Base-by-base conservation (phyloP, 2,888 invertebrate genomes). In the Oscheius onirici region DNA sequence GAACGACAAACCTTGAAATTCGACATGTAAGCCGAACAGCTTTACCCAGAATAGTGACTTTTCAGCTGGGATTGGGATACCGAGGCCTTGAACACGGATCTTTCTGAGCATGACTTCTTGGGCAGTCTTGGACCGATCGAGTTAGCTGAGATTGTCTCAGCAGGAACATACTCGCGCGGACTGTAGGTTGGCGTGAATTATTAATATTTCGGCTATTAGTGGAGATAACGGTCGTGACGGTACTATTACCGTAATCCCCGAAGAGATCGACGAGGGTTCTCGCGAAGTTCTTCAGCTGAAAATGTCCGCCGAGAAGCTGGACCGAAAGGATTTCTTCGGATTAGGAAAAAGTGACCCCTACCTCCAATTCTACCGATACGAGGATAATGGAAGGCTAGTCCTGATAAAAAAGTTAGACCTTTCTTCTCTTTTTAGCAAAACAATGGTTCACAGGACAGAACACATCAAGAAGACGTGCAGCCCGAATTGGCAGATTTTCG, bases 401-500 rank as follows among this genome's bases (percentile, higher is more conserved):
- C 41, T 13, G 17, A 20, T n/a, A 11, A 22, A 24, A 24, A 52
- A 24, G 13, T 22, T n/a, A 52, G 34, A 34, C 34, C 8, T 34
- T 34, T 8, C 5, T 34, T 3, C 8, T 34, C 8, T 3, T 46
- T 67, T 60, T 34, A 83, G 84, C 46, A 69, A 70, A 11, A 79
- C 77, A 11, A 55, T 87, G 26, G 82, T 82, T 3, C 78, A 83
- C 66, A 73, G 84, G n/a, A 91, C 90, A 49, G 91, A 91, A 83
- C 89, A 89, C 15, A 88, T 90, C 60, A 90, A 89, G 81, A 90
- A 89, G 73, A 90, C 90, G 11, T 82, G 90, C 51, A 90, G 91
- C 82, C 91, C 91, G 15, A 88, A 88, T 6, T 91, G 91, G 91
- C 87, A 88, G 71, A 84, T 89, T 8, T 89, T 91, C 71, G 88